Evolutionary conservation across 2,797 vertebrate species (phyloP), one percentile per base, ranked within the genome.

Genomic region (Chaetodon trifasciatus): DNA sequence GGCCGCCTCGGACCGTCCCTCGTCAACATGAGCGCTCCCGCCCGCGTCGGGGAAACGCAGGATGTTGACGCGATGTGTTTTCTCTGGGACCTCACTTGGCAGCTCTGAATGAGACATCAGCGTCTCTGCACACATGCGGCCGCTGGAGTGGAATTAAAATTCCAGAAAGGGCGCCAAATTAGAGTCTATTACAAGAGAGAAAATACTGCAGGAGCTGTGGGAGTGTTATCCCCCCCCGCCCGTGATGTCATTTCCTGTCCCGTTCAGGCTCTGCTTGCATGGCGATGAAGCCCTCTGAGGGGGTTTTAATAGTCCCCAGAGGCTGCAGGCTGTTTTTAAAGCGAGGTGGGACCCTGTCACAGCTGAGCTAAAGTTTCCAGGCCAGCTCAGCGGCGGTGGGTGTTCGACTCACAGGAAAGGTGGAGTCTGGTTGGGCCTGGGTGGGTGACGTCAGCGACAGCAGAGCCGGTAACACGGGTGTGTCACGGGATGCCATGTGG

Each of bases 301-400:
- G 53, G 37, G 65, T 82, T 84, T 74, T 70, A 74, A 68, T 1
- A 9, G 70, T 75, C 78, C 78, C 5, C 70, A 8, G 83, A 74
- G 88, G 79, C 82, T 24, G 58, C 9, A 0, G 63, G 37, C 39
- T 84, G 83, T 91, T 87, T 87, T 52, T 58, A 78, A 78, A 77
- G 72, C 1, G 74, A 87, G 82, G 86, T 64, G 80, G 78, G 79
- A 76, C 42, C 28, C 42, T 0, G 76, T 70, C 37, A 61, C 76
- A 55, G 84, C 82, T 91, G 88, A 89, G 79, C 83, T 81, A 71
- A 89, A 85, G 84, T 90, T 89, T 86, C 85, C 88, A 86, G 72
- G 28, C 40, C 70, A 1, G 70, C 63, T 86, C 84, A 55, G 77
- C 16, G 17, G 62, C 23, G 62, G 39, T 2, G 28, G 5, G 6